phyloP scores from a whole-genome alignment of 2,888 invertebrate genomes.

The Clistopyga incitator region DNA sequence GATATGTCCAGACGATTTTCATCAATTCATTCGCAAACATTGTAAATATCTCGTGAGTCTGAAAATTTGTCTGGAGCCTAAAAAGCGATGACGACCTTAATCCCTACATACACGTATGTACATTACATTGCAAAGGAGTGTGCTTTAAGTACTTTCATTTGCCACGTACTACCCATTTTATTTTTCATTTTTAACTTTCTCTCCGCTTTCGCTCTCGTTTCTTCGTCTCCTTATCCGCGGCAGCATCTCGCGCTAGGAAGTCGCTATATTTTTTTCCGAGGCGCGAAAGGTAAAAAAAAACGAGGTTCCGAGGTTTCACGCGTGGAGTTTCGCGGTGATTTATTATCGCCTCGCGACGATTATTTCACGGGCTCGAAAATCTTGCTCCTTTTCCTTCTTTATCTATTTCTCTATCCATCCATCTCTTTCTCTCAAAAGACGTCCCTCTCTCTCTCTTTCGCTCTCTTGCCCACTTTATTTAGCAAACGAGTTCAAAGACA shows the following conservation, averaged over 20 bases:
- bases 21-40: no score
- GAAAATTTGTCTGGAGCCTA: no score
- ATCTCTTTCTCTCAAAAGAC: constrained; percentile 45
- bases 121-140: background rate
- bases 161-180: background rate
- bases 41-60: no score
- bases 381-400: constrained; percentile 45
- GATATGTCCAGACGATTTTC: no score
- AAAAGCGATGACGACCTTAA: no score
- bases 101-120: no score
- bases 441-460: background rate
- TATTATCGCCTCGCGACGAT: constrained; percentile 65
- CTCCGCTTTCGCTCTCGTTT: constrained; percentile 11
- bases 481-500: constrained; percentile 82
- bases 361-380: constrained; percentile 64
- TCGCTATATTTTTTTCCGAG: constrained; percentile 18
- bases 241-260: constrained; percentile 19
- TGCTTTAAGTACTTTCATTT: background rate
- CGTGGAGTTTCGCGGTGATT: constrained; percentile 61
- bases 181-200: constrained; percentile 30
- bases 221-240: constrained; percentile 9
- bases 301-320: constrained; percentile 10
- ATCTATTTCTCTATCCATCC: constrained; percentile 57
- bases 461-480: constrained; percentile 77
- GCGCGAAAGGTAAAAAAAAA: no score